Percentiles rank a stretch among this genome's conserved stretches.
Conservation (phyloP, 2,113 vertebrate species). For the Drymodes brunneopygia region DNA sequence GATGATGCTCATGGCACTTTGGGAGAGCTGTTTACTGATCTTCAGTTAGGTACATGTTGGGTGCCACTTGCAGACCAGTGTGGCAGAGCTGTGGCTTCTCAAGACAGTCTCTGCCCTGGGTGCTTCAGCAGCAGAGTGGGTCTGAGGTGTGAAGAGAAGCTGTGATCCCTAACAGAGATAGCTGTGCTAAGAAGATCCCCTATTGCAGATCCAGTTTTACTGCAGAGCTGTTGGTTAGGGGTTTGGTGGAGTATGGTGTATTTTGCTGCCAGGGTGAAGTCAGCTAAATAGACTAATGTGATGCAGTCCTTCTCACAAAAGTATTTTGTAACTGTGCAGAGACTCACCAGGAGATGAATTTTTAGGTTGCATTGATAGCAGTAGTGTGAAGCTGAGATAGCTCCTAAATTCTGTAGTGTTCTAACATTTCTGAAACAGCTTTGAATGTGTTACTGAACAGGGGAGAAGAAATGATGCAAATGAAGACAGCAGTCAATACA, state of each 20-base stretch:
- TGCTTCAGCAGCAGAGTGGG: background rate
- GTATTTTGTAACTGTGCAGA: background rate
- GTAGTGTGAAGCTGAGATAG: background rate
- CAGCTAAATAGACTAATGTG: background rate
- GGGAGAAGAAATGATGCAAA: background rate
- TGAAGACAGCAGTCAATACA: background rate
- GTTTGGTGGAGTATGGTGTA: background rate
- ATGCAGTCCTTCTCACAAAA: background rate
- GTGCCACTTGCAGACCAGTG: background rate
- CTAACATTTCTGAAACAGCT: background rate
- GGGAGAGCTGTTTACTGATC: background rate
- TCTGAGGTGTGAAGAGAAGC: background rate
- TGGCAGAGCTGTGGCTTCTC: background rate
- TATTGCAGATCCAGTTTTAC: background rate
- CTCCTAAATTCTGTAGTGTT: background rate
- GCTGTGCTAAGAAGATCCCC: background rate
- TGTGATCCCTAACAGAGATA: background rate
- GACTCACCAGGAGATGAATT: background rate
- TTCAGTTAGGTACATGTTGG: fast-evolving
- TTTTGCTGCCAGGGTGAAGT: background rate
- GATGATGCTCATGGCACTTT: background rate
- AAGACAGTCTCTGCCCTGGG: fast-evolving
- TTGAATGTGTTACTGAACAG: background rate
- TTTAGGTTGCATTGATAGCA: background rate
- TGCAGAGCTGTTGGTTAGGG: background rate